These are phyloP conservation scores for Xyliphius kryptos DNA, from an alignment of 2,113 vertebrate genomes.

Conservation along the genomic window DNA sequence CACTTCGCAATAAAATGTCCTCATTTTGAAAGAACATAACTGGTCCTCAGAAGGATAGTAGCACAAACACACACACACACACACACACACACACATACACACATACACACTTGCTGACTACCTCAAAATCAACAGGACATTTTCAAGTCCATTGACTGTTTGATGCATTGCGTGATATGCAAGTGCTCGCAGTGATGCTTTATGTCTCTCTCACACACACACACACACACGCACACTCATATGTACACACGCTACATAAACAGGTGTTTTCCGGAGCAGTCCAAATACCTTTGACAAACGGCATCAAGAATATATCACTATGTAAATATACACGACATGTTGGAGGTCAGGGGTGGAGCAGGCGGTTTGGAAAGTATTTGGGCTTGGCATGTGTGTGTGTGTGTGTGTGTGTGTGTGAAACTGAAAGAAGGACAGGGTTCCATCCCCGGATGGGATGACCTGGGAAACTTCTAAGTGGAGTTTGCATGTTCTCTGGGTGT, in stretches of 20 bases:
- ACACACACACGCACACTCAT: conserved; percentile 7
- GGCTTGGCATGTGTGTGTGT: conserved; percentile 46
- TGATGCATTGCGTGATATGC: conserved; percentile 48
- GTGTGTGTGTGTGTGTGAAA: too few species aligned
- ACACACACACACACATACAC: conserved; percentile 26
- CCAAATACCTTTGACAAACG: conserved; percentile 24
- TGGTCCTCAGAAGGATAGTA: too few species aligned
- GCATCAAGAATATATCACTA: not conserved
- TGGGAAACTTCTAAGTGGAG: too few species aligned
- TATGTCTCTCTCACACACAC: too few species aligned
- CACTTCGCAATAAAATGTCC: too few species aligned
- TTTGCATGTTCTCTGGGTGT: too few species aligned
- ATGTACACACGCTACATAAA: too few species aligned
- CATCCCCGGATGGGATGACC: too few species aligned
- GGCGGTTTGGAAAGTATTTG: conserved; percentile 10
- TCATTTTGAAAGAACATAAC: too few species aligned
- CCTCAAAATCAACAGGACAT: conserved; percentile 48
- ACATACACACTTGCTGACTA: conserved; percentile 33
- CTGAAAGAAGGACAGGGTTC: too few species aligned
- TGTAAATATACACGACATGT: not conserved
- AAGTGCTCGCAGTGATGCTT: too few species aligned
- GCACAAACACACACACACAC: too few species aligned
- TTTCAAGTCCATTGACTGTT: conserved; percentile 50
- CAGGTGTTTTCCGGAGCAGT: conserved; percentile 5
- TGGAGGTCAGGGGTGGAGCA: not conserved